Evolutionary conservation across 2,888 invertebrate species (phyloP).

Genomic region (Luffia ferchaultella): DNA sequence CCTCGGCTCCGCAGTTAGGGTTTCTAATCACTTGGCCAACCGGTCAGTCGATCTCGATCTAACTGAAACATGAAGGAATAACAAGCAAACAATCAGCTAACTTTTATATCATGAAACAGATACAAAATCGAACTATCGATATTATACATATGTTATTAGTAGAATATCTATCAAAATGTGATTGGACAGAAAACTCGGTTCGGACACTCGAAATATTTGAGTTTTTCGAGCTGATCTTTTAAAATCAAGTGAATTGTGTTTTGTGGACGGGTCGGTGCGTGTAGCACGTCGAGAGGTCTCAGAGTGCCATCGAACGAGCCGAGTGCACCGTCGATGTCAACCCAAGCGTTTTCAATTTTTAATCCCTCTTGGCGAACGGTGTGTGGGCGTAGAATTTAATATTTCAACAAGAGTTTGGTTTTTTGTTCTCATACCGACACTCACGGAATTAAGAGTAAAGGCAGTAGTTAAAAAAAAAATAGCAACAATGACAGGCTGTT

Average conservation of each 20-base stretch:
- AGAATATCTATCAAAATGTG: neutral
- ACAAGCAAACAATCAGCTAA: too few species aligned
- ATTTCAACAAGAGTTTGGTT: neutral
- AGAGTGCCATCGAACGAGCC: neutral
- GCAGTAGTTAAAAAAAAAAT: too few species aligned
- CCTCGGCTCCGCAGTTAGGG: too few species aligned
- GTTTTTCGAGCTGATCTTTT: neutral
- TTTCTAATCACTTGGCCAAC: too few species aligned
- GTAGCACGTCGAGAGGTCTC: neutral
- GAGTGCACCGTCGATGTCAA: neutral
- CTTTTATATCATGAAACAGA: too few species aligned
- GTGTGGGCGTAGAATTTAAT: neutral
- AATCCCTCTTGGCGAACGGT: neutral
- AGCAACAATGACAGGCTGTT: too few species aligned
- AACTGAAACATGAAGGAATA: too few species aligned
- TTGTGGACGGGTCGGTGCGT: too few species aligned
- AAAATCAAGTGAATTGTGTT: neutral
- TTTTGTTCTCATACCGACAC: too few species aligned
- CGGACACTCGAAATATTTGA: neutral
- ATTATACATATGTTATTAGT: neutral
- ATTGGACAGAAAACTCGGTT: neutral
- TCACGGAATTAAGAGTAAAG: too few species aligned
- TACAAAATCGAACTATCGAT: too few species aligned
- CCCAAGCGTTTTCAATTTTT: neutral
- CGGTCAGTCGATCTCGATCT: too few species aligned